phyloP scores from a whole-genome alignment of 1,140 invertebrate species.

The Eupristina koningsbergeri region DNA sequence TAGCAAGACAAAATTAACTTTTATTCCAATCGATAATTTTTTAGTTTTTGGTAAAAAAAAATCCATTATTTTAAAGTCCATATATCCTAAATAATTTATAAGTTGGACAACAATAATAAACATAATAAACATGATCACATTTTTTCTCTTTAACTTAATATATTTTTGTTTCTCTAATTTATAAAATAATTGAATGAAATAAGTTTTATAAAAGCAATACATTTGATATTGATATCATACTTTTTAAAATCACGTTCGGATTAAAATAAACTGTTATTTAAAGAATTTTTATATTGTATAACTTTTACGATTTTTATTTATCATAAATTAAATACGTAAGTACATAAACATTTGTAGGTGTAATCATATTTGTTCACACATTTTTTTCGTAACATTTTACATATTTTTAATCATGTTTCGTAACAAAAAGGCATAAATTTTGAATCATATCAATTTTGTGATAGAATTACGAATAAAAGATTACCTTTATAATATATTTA shows the following conservation, averaged over 20 bases:
- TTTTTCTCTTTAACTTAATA: background rate
- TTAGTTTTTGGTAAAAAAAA: no score
- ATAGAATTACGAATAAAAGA: background rate
- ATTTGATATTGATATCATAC: background rate
- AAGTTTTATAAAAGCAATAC: background rate
- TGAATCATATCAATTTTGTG: background rate
- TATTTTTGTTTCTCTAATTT: background rate
- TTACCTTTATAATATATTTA: background rate
- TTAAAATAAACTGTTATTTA: conserved; percentile 23
- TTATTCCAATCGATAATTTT: conserved; percentile 22
- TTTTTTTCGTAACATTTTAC: no score
- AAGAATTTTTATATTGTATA: background rate
- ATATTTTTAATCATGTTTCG: no score
- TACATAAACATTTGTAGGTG: background rate
- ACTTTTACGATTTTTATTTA: background rate
- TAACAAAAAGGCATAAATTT: background rate
- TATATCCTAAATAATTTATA: background rate
- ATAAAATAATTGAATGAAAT: background rate
- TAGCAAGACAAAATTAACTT: conserved; percentile 19
- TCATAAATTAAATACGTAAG: background rate
- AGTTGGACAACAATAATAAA: background rate
- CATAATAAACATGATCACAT: background rate
- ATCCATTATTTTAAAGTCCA: background rate
- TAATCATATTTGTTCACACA: background rate
- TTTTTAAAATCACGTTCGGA: background rate